Conservation (phyloP, 2,797 vertebrate genomes). For the Pteropus rufus region DNA sequence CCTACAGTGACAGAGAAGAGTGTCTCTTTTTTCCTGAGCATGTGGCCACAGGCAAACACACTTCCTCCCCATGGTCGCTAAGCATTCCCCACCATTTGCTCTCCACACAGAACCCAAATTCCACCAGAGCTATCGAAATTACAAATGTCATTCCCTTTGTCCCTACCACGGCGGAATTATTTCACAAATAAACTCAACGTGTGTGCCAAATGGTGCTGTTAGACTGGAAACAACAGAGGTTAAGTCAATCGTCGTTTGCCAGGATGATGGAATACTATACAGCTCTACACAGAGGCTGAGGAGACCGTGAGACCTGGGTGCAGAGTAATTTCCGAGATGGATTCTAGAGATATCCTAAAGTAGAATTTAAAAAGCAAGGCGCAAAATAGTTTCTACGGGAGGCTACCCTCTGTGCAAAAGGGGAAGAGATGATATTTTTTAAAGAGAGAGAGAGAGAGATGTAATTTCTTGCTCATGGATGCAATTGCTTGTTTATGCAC, state of each 20-base stretch:
- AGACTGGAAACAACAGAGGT: background rate
- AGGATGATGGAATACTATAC: background rate
- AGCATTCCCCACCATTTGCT: constrained; percentile 3
- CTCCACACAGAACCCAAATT: background rate
- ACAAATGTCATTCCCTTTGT: constrained; percentile 7
- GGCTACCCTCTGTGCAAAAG: background rate
- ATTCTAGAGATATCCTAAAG: background rate
- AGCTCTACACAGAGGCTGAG: background rate
- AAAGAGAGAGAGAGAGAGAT: background rate
- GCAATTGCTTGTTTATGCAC: background rate
- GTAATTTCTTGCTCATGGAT: too few species aligned
- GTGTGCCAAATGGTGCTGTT: constrained; percentile 26
- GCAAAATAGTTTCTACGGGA: background rate
- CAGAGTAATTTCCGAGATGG: background rate
- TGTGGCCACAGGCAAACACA: background rate
- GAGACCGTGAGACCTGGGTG: too few species aligned
- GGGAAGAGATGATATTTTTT: background rate
- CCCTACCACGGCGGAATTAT: background rate
- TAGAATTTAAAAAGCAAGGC: background rate
- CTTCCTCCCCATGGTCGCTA: background rate
- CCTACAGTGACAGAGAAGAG: background rate
- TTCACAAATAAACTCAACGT: constrained; percentile 58
- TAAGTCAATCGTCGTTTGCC: background rate
- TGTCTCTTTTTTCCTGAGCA: background rate
- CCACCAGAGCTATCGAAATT: constrained; percentile 26